Base-by-base conservation (phyloP, 1,140 invertebrate genomes). In the Drosophila ironensis region DNA sequence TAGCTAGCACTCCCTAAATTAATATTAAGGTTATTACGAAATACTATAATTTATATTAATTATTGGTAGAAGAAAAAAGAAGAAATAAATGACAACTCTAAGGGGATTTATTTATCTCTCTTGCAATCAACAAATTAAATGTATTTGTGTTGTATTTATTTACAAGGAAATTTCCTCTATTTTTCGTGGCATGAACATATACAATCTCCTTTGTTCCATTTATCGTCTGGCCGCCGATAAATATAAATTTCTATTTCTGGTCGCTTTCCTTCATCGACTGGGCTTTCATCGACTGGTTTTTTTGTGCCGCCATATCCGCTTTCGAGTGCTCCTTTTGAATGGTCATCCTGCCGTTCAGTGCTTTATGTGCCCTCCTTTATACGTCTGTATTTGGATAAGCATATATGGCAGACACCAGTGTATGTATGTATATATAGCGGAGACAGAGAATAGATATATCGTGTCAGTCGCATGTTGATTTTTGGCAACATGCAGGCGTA, bases 401-500 rank as follows among this genome's bases (percentile, higher is more conserved):
- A 44, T 2, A 42, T 3, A 40, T n/a, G n/a, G n/a, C 28, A 33
- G 4, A 33, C 11, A 12, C 30, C 8, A 11, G n/a, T 16, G 1
- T 37, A 41, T 3, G 12, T 22, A 25, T 11, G 2, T 48, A 17
- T 8, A 16, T 35, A 14, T 1, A 22, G 16, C 17, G 28, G 8
- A 30, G 6, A 37, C 0, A 37, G 7, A 14, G 14, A 8, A 37
- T 37, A 37, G 33, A 37, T 37, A 37, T 37, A 37, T 37, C 50
- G 28, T 64, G 46, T 51, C 59, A 61, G 59, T 48, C 19, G 59
- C 59, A 63, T 63, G 59, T 63, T 63, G 59, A 61, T 63, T 61
- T 63, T 53, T 72, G 66, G 54, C 63, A 68, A 56, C 61, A 57
- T 66, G 42, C 54, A 59, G 28, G 35, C 48, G 64, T 53, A 54